phyloP scores from a whole-genome alignment of 2,888 invertebrate genomes.

The Eilema depressum region DNA sequence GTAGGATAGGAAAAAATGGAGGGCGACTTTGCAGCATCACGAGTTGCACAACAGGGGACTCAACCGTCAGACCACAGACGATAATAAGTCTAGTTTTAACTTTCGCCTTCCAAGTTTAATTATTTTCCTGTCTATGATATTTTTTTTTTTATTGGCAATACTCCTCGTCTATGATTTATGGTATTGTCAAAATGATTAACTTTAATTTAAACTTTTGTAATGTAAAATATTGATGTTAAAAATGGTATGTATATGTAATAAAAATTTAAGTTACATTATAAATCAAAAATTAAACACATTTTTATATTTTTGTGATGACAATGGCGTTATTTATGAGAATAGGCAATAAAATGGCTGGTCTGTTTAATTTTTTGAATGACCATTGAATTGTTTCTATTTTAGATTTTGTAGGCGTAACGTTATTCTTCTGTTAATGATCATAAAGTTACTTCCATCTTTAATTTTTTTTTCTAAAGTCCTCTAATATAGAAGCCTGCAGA shows the following conservation, averaged over 20 bases:
- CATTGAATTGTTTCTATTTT: not conserved
- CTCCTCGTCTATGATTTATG: constrained; percentile 34
- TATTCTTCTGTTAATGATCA: not conserved
- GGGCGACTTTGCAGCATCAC: constrained; percentile 55
- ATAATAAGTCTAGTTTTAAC: constrained; percentile 50
- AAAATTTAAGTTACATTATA: constrained; percentile 10
- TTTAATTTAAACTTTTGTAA: constrained; percentile 25
- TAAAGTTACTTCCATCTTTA: too few species aligned
- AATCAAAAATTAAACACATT: constrained; percentile 13
- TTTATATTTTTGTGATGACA: constrained; percentile 21
- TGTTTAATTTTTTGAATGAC: not conserved
- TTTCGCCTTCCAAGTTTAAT: constrained; percentile 38
- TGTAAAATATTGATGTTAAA: constrained; percentile 19
- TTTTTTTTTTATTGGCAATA: constrained; percentile 26
- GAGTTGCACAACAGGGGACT: constrained; percentile 39
- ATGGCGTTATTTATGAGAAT: constrained; percentile 14
- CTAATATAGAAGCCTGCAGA: too few species aligned
- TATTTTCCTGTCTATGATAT: constrained; percentile 36
- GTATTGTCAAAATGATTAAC: constrained; percentile 26
- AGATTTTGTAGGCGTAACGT: not conserved
- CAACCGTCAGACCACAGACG: constrained; percentile 42
- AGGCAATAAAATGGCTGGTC: not conserved
- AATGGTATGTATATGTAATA: constrained; percentile 15
- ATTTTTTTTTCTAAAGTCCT: too few species aligned
- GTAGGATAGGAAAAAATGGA: constrained; percentile 57